Base-by-base conservation (phyloP, 2,888 invertebrate species). In the Aporophyla nigra region DNA sequence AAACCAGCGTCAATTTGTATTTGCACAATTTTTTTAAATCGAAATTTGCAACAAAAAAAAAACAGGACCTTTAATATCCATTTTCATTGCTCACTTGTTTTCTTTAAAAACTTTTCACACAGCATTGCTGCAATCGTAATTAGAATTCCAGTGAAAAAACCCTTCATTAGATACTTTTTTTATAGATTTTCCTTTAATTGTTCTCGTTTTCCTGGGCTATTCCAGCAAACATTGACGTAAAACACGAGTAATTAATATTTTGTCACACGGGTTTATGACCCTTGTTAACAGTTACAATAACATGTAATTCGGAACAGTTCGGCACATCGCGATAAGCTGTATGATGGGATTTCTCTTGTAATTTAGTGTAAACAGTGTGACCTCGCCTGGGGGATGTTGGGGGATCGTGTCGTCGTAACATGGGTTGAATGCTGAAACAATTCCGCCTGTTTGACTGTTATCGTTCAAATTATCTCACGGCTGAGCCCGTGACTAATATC, bases 351-450 rank as follows among this genome's bases (percentile, higher is more conserved):
- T 90, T 87, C 87, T 81, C 81, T 79, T 83, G 91, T 92, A 92
- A 93, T 92, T 93, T 89, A 88, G 87, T 90, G 90, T 90, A 91
- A 92, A 92, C 91, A 93, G 83, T 86, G 80, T 77, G 83, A 83
- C 83, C 83, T 86, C 86, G 87, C 90, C 86, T 83, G 82, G 80
- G 89, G 90, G 90, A 88, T 91, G 87, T 89, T 84, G 87, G 86
- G 83, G 88, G 89, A 89, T 91, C 89, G 89, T 91, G 88, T 88
- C 88, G 88, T 87, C 86, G 88, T 90, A 90, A 92, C 91, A 90
- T 76, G 90, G 90, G 90, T 90, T 87, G 89, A 91, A 90, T 91
- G 84, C 87, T 88, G 89, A 89, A 91, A 91, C 91, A 90, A 89
- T 85, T 80, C 88, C 88, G 89, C 86, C 80, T 87, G 80, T 87